phyloP scores from a whole-genome alignment of 2,888 invertebrate genomes.

The Callosobruchus maculatus region DNA sequence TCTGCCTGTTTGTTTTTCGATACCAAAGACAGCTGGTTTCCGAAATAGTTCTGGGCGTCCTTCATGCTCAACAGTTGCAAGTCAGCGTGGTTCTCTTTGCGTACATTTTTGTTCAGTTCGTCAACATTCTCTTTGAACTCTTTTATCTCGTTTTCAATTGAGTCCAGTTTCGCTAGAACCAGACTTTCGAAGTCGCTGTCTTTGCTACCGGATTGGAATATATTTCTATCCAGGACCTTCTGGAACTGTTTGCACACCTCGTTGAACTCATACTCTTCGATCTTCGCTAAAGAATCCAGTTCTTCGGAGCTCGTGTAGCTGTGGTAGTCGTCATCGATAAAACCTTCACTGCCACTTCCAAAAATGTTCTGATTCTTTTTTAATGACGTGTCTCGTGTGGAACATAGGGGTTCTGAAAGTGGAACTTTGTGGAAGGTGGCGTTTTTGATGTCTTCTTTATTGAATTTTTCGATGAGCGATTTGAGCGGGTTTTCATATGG shows the following conservation, averaged over 20 bases:
- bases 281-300: constrained; percentile 4
- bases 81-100: background rate
- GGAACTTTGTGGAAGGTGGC: background rate
- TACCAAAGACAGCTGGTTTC: background rate
- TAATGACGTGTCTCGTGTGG: background rate
- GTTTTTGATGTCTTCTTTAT: background rate
- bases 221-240: background rate
- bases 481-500: background rate
- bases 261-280: constrained; percentile 5
- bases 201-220: background rate
- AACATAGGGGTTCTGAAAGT: background rate
- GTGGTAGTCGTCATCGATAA: constrained; percentile 19
- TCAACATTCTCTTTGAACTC: constrained; percentile 4
- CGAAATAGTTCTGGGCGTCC: background rate
- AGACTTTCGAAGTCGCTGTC: background rate
- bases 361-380: background rate
- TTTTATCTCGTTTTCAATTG: constrained; percentile 7
- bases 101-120: background rate
- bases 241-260: constrained; percentile 1
- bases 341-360: constrained; percentile 6
- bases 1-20: background rate
- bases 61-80: background rate
- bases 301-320: constrained; percentile 17
- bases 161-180: constrained; percentile 9
- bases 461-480: background rate